phyloP scores from a whole-genome alignment of 2,888 invertebrate species.

The Habrosyne pyritoides region DNA sequence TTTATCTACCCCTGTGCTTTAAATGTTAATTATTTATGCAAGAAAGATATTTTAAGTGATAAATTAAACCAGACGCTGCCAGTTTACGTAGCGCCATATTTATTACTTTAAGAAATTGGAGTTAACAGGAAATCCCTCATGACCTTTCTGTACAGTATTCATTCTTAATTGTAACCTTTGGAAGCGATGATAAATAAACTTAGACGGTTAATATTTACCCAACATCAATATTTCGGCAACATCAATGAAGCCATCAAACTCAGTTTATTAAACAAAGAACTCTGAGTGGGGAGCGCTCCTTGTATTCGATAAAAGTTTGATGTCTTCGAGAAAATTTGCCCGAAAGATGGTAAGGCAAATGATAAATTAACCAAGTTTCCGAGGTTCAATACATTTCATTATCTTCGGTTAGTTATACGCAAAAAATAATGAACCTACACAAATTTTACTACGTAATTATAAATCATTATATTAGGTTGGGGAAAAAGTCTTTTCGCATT shows the following conservation, averaged over 20 bases:
- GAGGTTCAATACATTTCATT: conserved; percentile 63
- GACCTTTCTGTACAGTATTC: not conserved
- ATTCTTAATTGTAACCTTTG: not conserved
- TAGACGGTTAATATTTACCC: conserved; percentile 1
- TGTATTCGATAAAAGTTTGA: conserved; percentile 61
- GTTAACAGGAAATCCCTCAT: not conserved
- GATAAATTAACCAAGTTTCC: conserved; percentile 74
- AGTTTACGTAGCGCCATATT: not conserved
- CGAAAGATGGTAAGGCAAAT: conserved; percentile 55
- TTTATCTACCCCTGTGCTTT: too few relatives aligned
- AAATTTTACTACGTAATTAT: too few relatives aligned
- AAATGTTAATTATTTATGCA: not conserved
- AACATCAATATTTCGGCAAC: not conserved
- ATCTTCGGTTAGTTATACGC: conserved; percentile 43
- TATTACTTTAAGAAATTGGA: not conserved
- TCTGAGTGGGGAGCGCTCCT: conserved; percentile 25
- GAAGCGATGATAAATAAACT: not conserved
- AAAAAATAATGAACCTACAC: not conserved
- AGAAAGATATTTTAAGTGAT: not conserved
- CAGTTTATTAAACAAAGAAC: conserved; percentile 56
- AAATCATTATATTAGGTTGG: too few relatives aligned
- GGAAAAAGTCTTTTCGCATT: too few relatives aligned
- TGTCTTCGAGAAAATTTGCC: conserved; percentile 56
- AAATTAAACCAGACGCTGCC: not conserved
- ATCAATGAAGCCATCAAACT: conserved; percentile 40